These are phyloP conservation scores for Bruchidius siliquastri DNA, from an alignment of 2,888 invertebrate species.

Conservation along the genomic window DNA sequence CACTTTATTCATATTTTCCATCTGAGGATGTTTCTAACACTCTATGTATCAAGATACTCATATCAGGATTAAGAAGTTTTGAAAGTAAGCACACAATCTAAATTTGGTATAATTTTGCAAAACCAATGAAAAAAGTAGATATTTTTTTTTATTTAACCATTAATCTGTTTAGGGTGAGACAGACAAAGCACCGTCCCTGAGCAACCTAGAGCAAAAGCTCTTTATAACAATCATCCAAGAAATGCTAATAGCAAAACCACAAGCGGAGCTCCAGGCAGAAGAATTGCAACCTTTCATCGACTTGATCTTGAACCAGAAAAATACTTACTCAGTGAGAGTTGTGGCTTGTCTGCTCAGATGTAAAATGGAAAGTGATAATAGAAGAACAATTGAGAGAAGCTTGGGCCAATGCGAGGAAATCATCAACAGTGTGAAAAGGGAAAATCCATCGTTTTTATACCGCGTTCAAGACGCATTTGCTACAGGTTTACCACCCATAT, in stretches of 20 bases:
- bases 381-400: conserved; percentile 81
- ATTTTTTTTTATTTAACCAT: conserved; percentile 10
- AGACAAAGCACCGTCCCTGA: conserved; percentile 49
- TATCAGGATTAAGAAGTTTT: no score
- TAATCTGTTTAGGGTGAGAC: conserved; percentile 53
- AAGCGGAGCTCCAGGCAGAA: conserved; percentile 75
- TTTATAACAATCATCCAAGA: conserved; percentile 72
- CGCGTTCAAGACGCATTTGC: conserved; percentile 64
- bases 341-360: conserved; percentile 69
- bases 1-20: no score
- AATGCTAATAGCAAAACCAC: conserved; percentile 69
- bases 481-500: conserved; percentile 66
- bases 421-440: conserved; percentile 53
- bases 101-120: no score
- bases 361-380: conserved; percentile 68
- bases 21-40: no score
- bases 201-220: conserved; percentile 72
- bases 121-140: no score
- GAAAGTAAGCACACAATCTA: no score
- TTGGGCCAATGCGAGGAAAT: conserved; percentile 82
- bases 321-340: conserved; percentile 73
- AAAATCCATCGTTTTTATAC: conserved; percentile 45
- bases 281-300: conserved; percentile 76
- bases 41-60: no score
- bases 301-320: conserved; percentile 60